phyloP scores from a whole-genome alignment of 2,797 vertebrate genomes.

The Ctenosaura bakeri region DNA sequence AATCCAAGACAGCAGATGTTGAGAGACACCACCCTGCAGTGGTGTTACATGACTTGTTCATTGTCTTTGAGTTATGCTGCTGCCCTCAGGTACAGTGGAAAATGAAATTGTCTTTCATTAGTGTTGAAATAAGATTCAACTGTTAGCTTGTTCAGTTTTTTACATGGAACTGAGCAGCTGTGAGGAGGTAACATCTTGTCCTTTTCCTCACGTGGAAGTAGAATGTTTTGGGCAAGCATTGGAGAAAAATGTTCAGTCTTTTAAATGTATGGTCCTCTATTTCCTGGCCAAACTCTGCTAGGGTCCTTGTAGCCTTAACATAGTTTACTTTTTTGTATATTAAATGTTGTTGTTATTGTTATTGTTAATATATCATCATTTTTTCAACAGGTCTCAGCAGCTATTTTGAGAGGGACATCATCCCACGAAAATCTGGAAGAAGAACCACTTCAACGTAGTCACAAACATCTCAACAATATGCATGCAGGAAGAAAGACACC shows the following conservation, averaged over 20 bases:
- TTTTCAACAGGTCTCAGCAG: conserved; percentile 59
- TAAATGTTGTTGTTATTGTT: neutral
- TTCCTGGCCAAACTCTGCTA: neutral
- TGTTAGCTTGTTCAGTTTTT: neutral
- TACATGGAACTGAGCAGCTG: neutral
- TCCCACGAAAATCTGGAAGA: conserved; percentile 35
- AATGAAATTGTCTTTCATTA: neutral
- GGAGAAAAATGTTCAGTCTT: neutral
- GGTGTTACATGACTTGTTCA: neutral
- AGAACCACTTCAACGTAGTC: neutral
- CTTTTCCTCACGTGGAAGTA: neutral
- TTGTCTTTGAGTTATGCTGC: neutral
- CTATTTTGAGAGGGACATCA: conserved; percentile 46
- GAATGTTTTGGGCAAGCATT: neutral
- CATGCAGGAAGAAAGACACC: neutral
- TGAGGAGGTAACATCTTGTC: neutral
- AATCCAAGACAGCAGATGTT: neutral
- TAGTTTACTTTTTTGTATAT: conserved; percentile 4
- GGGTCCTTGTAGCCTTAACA: neutral
- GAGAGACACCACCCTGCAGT: neutral
- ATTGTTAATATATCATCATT: conserved; percentile 25
- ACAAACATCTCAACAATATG: conserved; percentile 1
- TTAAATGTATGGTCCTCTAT: neutral
- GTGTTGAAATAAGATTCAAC: neutral
- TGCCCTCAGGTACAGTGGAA: neutral